Conservation (phyloP, 2,888 invertebrate species). For the Muschampia plurimacula region DNA sequence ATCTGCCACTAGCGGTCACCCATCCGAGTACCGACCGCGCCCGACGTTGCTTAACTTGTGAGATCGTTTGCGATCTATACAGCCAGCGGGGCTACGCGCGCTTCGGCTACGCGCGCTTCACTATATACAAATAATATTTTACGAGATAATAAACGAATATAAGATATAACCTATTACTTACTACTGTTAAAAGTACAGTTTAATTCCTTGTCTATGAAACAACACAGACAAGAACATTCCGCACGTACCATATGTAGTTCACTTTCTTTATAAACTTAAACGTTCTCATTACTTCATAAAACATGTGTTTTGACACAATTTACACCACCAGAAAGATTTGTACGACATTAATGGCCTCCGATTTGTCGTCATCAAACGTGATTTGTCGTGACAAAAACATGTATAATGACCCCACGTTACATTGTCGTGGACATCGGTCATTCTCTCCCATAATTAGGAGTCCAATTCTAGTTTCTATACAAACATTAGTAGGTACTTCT, state of each 20-base stretch:
- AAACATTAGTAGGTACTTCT: background rate
- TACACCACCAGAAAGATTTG: constrained; percentile 47
- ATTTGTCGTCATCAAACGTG: constrained; percentile 70
- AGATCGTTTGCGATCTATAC: too few species aligned
- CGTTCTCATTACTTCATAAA: background rate
- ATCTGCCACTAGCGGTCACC: too few species aligned
- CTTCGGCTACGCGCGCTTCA: too few species aligned
- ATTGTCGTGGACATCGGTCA: constrained; percentile 58
- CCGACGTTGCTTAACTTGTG: too few species aligned
- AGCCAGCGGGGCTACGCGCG: too few species aligned
- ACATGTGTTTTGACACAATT: background rate
- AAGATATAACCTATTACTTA: background rate
- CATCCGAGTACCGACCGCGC: too few species aligned
- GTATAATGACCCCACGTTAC: constrained; percentile 67
- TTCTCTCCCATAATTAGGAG: constrained; percentile 52
- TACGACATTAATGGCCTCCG: constrained; percentile 58
- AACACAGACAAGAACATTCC: background rate
- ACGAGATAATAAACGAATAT: too few species aligned
- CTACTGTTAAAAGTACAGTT: background rate
- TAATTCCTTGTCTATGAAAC: too few species aligned
- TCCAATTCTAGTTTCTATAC: constrained; percentile 2
- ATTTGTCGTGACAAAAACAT: constrained; percentile 68
- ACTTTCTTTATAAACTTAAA: too few species aligned
- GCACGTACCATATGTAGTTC: background rate
- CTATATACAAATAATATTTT: too few species aligned